A percentile compares a stretch with the other conserved stretches of the same genome.
Conservation (phyloP, 2,888 invertebrate genomes). For the Athalia cordata region DNA sequence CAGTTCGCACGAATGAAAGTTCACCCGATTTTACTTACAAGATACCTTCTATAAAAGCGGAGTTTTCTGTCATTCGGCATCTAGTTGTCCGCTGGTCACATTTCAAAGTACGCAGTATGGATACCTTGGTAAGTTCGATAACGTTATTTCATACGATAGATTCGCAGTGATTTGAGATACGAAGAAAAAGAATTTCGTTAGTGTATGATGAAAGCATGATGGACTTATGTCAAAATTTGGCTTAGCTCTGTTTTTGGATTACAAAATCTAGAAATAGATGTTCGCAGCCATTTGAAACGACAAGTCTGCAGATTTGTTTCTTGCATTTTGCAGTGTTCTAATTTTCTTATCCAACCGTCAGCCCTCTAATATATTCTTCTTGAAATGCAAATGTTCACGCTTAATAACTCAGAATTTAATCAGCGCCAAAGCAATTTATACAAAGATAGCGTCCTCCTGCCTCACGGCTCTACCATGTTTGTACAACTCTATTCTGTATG, state of each 20-base stretch:
- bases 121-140: slow-evolving; percentile 62
- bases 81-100: slow-evolving; percentile 62
- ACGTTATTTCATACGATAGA: no score
- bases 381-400: slow-evolving; percentile 53
- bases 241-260: slow-evolving; percentile 5
- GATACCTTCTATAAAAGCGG: slow-evolving; percentile 65
- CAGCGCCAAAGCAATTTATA: slow-evolving; percentile 57
- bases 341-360: slow-evolving; percentile 17
- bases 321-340: slow-evolving; percentile 23
- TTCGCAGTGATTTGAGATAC: background rate
- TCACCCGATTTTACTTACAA: slow-evolving; percentile 37
- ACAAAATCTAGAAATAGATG: background rate
- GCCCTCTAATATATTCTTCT: slow-evolving; percentile 53
- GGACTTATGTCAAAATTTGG: background rate
- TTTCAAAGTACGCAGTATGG: slow-evolving; percentile 63
- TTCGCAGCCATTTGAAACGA: background rate
- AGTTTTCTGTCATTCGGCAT: slow-evolving; percentile 55
- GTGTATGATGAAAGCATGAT: background rate
- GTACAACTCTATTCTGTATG: slow-evolving; percentile 26
- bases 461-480: slow-evolving; percentile 24
- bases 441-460: slow-evolving; percentile 50
- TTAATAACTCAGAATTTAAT: slow-evolving; percentile 62
- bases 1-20: slow-evolving; percentile 66
- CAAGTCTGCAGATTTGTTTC: slow-evolving; percentile 2
- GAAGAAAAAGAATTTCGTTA: background rate